These are phyloP conservation scores for Gymnorhina tibicen DNA, from an alignment of 2,113 vertebrate species.

Conservation along the genomic window DNA sequence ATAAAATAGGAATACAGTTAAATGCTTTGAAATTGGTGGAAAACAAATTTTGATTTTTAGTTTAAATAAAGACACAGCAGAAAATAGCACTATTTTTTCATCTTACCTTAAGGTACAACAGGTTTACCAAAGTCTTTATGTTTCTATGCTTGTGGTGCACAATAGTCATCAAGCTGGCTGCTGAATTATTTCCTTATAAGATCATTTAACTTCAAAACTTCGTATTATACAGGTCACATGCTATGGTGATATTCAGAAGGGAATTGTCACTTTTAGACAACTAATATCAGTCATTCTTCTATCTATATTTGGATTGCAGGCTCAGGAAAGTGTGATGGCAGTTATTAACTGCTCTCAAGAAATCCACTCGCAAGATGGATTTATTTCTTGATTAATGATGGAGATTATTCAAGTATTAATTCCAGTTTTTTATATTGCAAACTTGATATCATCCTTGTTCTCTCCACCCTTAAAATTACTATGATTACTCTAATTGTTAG, in stretches of 20 bases:
- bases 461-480: slow-evolving; percentile 79
- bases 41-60: not conserved
- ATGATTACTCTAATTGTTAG: slow-evolving; percentile 78
- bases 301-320: slow-evolving; percentile 76
- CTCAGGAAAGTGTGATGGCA: slow-evolving; percentile 74
- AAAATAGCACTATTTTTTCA: not conserved
- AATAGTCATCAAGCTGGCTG: slow-evolving; percentile 48
- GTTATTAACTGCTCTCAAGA: slow-evolving; percentile 79
- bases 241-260: slow-evolving; percentile 68
- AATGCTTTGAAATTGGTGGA: not conserved
- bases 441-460: slow-evolving; percentile 75
- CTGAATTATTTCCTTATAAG: slow-evolving; percentile 69
- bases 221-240: slow-evolving; percentile 56
- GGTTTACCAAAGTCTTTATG: not conserved
- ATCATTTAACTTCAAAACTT: slow-evolving; percentile 73
- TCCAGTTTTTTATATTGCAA: slow-evolving; percentile 73
- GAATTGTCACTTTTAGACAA: slow-evolving; percentile 73
- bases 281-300: slow-evolving; percentile 74
- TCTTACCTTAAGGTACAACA: not conserved
- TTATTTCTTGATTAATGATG: slow-evolving; percentile 80
- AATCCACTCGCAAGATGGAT: slow-evolving; percentile 74
- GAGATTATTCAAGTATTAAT: slow-evolving; percentile 76
- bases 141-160: not conserved
- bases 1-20: not conserved
- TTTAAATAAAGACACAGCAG: not conserved